Percentiles rank a stretch among this genome's conserved stretches.
phyloP scores from a whole-genome alignment of 2,888 invertebrate genomes.

The Tiphia femorata region DNA sequence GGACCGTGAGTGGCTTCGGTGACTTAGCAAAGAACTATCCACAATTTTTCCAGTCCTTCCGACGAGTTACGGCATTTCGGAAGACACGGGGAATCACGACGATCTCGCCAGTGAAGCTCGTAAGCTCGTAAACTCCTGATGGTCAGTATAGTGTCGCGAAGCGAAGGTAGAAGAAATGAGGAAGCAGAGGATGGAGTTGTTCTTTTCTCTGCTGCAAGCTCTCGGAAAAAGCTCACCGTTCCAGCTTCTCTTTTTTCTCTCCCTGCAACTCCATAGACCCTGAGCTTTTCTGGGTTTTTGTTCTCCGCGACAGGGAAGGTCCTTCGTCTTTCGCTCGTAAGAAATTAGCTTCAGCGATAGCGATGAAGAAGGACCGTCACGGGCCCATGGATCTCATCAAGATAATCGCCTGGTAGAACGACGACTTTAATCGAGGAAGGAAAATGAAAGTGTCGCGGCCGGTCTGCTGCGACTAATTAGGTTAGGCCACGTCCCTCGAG shows the following conservation, averaged over 20 bases:
- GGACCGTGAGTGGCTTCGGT: no score
- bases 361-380: background rate
- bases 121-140: conserved; percentile 2
- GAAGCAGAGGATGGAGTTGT: background rate
- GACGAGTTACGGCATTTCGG: background rate
- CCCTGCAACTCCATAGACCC: background rate
- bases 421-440: background rate
- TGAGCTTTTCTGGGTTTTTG: background rate
- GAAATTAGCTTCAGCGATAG: conserved; percentile 8
- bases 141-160: background rate
- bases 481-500: no score
- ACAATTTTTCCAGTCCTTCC: background rate
- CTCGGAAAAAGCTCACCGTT: background rate
- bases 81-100: background rate
- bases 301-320: background rate
- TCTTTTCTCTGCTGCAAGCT: background rate
- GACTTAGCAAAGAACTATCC: no score
- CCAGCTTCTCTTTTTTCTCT: background rate
- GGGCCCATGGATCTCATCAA: conserved; percentile 1
- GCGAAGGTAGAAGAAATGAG: background rate
- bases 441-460: conserved; percentile 1
- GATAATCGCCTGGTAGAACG: background rate
- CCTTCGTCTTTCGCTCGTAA: background rate
- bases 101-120: conserved; percentile 2
- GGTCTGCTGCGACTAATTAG: background rate